These are phyloP conservation scores for Ursus arctos DNA, from an alignment of 2,113 vertebrate genomes.

Conservation along the genomic window DNA sequence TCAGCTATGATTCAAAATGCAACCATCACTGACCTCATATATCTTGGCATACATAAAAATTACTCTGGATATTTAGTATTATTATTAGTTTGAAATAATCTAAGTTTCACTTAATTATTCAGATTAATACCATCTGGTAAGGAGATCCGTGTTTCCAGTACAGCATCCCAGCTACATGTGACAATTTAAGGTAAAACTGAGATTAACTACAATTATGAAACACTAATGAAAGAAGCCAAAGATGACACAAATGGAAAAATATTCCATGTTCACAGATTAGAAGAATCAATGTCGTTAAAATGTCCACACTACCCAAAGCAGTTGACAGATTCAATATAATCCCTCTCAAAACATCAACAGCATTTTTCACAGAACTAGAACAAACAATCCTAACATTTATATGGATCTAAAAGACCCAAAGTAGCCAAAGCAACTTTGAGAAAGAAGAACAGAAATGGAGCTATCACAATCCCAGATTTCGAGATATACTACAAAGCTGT, in stretches of 20 bases:
- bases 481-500: background rate
- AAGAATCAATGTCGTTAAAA: background rate
- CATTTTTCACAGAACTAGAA: background rate
- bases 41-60: background rate
- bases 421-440: background rate
- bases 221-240: background rate
- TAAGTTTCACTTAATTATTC: background rate
- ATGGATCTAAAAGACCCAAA: background rate
- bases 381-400: background rate
- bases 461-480: background rate
- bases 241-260: background rate
- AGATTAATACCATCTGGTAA: background rate
- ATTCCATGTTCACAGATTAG: background rate
- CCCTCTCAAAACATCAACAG: background rate
- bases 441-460: background rate
- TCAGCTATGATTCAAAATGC: background rate
- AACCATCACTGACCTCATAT: background rate
- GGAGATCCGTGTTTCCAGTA: accelerated
- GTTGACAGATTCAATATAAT: background rate
- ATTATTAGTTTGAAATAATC: background rate
- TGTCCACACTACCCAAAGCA: background rate
- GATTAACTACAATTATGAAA: background rate
- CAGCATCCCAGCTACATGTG: accelerated
- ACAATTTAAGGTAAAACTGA: background rate
- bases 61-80: background rate